Evolutionary conservation across 92 coral and sea anemone genomes (phyloP).

Genomic region (Epizoanthus scotinus): DNA sequence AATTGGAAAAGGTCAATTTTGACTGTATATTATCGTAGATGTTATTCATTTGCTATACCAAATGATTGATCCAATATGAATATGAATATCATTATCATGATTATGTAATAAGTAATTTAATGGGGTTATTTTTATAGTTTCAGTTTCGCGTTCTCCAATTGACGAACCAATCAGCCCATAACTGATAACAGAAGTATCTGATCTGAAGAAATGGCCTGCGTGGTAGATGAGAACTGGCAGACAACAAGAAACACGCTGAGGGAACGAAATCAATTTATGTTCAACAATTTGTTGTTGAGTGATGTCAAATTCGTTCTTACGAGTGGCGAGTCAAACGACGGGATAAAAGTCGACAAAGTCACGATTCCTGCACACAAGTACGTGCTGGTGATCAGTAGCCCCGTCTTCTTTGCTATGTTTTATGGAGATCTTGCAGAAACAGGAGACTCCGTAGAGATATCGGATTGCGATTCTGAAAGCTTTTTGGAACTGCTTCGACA

Average conservation of each 20-base stretch:
- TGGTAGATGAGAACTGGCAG: constrained; percentile 50
- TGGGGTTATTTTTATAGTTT: no score
- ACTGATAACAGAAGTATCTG: no score
- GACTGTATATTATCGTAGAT: no score
- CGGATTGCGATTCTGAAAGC: constrained; percentile 64
- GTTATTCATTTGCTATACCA: no score
- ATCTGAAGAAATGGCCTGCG: background rate
- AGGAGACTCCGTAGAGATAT: constrained; percentile 49
- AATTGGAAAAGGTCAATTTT: no score
- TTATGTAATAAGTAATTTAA: no score
- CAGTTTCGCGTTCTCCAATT: background rate
- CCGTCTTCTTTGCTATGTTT: constrained; percentile 71
- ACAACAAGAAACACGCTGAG: constrained; percentile 39
- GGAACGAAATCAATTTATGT: constrained; percentile 56
- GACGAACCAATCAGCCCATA: no score
- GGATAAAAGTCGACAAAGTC: constrained; percentile 12
- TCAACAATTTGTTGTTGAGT: constrained; percentile 13
- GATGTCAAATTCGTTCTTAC: constrained; percentile 44
- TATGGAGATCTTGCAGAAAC: constrained; percentile 70
- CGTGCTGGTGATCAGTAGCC: constrained; percentile 65
- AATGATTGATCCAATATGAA: no score
- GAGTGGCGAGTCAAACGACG: background rate
- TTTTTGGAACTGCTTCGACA: constrained; percentile 68
- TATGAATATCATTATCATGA: no score
- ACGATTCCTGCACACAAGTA: constrained; percentile 67